A percentile compares a stretch with the other conserved stretches of the same genome.
Conservation (phyloP, 2,888 invertebrate genomes). For the Polyploca ridens region DNA sequence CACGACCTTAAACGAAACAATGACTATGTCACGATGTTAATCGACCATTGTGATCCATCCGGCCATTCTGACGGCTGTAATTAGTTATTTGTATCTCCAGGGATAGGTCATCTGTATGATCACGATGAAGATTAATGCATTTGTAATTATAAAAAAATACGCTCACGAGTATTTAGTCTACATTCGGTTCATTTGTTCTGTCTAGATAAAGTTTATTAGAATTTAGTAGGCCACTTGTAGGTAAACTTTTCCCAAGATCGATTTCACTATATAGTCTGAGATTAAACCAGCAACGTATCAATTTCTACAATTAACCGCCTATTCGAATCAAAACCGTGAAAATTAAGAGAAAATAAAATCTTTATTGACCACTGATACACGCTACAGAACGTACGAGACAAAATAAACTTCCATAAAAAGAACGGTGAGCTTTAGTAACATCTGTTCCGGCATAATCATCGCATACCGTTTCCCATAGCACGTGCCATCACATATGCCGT, state of each 20-base stretch:
- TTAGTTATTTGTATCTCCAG: background rate
- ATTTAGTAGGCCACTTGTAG: too few relatives aligned
- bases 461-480: conserved; percentile 56
- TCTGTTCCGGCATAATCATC: conserved; percentile 66
- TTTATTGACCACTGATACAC: background rate
- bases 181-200: too few relatives aligned
- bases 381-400: conserved; percentile 3
- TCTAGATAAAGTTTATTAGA: background rate
- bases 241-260: background rate
- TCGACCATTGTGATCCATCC: conserved; percentile 54
- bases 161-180: too few relatives aligned
- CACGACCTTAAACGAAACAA: conserved; percentile 35
- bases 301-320: conserved; percentile 3
- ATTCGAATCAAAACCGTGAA: background rate
- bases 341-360: conserved; percentile 13
- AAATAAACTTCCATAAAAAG: conserved; percentile 34
- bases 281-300: background rate
- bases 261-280: background rate
- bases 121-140: background rate
- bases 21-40: conserved; percentile 45
- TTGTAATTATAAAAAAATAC: too few relatives aligned
- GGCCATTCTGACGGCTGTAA: conserved; percentile 32
- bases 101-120: background rate
- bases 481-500: conserved; percentile 62
- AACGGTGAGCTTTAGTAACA: conserved; percentile 49